phyloP scores from a whole-genome alignment of 2,113 vertebrate species.

The Catharus fuscescens region DNA sequence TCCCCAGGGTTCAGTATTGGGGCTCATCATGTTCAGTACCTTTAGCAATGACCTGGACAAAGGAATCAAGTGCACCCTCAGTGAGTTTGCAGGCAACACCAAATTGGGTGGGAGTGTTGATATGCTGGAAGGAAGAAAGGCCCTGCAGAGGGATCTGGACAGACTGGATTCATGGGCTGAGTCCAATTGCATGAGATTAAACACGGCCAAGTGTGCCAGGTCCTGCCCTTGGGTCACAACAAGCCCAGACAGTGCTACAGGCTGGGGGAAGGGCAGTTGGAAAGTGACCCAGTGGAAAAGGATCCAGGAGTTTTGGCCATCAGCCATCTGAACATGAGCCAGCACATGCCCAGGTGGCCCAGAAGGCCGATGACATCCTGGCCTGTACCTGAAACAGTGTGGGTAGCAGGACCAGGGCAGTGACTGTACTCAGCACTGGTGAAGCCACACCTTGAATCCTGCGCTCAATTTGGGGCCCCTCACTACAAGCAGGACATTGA shows the following conservation, averaged over 20 bases:
- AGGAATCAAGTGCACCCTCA: neutral
- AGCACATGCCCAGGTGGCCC: neutral
- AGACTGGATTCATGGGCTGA: fast-evolving
- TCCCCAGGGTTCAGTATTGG: neutral
- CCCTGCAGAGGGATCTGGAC: neutral
- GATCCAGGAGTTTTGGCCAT: neutral
- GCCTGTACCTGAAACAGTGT: neutral
- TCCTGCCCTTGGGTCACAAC: neutral
- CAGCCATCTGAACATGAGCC: neutral
- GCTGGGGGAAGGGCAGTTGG: neutral
- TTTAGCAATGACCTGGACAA: neutral
- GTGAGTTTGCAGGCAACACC: neutral
- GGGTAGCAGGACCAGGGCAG: neutral
- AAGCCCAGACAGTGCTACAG: neutral
- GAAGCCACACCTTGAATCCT: fast-evolving
- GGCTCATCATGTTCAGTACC: neutral
- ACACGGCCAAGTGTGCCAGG: neutral
- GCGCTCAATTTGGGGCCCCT: neutral
- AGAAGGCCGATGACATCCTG: neutral
- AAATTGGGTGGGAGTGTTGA: too few relatives aligned
- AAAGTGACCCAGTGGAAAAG: neutral
- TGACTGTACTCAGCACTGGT: neutral
- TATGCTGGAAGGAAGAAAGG: neutral
- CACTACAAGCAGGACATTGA: neutral
- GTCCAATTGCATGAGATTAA: fast-evolving